Evolutionary conservation across 2,888 invertebrate genomes (phyloP).

Genomic region (Hirtodrosophila cameraria): DNA sequence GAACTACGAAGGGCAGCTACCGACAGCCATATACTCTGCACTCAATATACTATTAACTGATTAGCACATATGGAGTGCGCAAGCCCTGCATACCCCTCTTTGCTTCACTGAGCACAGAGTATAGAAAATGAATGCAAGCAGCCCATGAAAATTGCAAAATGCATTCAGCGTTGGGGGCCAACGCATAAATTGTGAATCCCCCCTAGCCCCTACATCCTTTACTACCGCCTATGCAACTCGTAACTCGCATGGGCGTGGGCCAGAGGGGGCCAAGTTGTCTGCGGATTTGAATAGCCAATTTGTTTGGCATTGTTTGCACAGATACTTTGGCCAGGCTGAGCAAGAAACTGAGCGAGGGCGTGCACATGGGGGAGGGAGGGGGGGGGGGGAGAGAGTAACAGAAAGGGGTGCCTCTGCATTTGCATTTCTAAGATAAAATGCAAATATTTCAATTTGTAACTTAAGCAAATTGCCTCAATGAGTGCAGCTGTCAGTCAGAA

Average conservation of each 20-base stretch:
- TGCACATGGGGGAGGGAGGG: too few relatives aligned
- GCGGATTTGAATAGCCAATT: constrained; percentile 81
- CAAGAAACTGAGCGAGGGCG: background rate
- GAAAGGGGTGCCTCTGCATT: constrained; percentile 45
- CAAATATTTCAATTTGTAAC: constrained; percentile 83
- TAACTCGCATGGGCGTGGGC: constrained; percentile 8
- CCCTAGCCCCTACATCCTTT: too few relatives aligned
- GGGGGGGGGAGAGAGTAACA: background rate
- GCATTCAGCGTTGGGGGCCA: constrained; percentile 71
- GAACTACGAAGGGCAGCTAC: background rate
- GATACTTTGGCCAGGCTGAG: constrained; percentile 46
- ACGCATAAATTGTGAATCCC: constrained; percentile 71
- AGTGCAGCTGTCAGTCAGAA: constrained; percentile 80
- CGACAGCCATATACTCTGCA: too few relatives aligned
- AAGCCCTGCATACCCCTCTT: too few relatives aligned
- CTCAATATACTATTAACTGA: too few relatives aligned
- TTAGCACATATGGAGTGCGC: too few relatives aligned
- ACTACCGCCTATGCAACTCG: too few relatives aligned
- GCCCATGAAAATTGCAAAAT: constrained; percentile 79
- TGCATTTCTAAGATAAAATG: constrained; percentile 82
- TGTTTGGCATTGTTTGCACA: constrained; percentile 81
- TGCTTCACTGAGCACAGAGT: background rate
- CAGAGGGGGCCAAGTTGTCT: constrained; percentile 51
- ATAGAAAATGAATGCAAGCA: constrained; percentile 33
- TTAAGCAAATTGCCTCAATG: constrained; percentile 82